These are phyloP conservation scores for Parnassius mnemosyne DNA, from an alignment of 2,888 invertebrate genomes.

Conservation along the genomic window DNA sequence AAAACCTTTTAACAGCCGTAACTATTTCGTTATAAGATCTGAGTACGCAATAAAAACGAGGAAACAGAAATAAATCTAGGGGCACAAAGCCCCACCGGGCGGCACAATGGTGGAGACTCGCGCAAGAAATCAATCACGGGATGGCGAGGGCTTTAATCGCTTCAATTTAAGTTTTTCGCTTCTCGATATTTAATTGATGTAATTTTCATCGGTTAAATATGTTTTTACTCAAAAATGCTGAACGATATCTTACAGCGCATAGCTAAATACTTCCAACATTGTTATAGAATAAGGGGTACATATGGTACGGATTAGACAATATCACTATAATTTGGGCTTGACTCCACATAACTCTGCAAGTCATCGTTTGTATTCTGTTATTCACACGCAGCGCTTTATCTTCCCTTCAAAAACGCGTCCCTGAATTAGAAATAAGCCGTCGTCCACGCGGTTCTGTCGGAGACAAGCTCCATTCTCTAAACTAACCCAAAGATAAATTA, in stretches of 20 bases:
- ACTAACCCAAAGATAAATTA: constrained; percentile 73
- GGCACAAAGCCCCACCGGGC: constrained; percentile 56
- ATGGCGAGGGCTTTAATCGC: constrained; percentile 58
- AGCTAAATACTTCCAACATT: too few relatives aligned
- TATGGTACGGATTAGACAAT: constrained; percentile 34
- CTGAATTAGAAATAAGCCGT: constrained; percentile 69
- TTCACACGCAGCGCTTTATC: constrained; percentile 59
- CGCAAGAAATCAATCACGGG: constrained; percentile 66
- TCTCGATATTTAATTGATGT: constrained; percentile 43
- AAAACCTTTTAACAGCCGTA: constrained; percentile 80
- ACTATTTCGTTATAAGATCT: constrained; percentile 79
- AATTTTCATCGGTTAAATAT: not conserved
- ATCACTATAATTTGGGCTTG: constrained; percentile 45
- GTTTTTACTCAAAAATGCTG: too few relatives aligned
- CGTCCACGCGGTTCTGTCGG: constrained; percentile 54
- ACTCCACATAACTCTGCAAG: constrained; percentile 41
- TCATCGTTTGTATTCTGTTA: constrained; percentile 67
- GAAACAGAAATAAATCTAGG: constrained; percentile 75
- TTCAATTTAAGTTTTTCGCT: constrained; percentile 72
- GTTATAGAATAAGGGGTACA: constrained; percentile 22
- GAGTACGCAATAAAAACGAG: constrained; percentile 77
- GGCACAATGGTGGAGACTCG: constrained; percentile 42
- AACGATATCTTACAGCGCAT: too few relatives aligned
- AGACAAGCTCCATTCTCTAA: constrained; percentile 63
- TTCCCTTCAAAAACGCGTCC: constrained; percentile 57